phyloP scores from a whole-genome alignment of 2,797 vertebrate species.

The Ciconia nigra region DNA sequence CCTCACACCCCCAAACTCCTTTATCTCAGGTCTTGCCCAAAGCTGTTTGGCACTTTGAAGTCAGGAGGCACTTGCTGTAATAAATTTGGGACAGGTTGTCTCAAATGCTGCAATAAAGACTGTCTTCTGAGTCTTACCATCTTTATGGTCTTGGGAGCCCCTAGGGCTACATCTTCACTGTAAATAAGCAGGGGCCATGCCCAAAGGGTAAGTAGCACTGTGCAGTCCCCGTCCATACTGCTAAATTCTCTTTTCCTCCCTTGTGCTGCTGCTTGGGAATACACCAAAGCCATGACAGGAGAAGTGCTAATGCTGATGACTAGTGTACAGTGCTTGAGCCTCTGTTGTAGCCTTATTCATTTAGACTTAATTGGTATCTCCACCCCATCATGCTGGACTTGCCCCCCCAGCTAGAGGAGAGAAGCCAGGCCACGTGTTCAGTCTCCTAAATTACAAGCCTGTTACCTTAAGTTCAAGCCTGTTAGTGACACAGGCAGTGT shows the following conservation, averaged over 20 bases:
- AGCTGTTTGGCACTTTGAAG: not conserved
- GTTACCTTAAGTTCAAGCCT: not conserved
- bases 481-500: not conserved
- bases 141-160: not conserved
- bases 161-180: not conserved
- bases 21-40: not conserved
- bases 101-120: not conserved
- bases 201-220: not conserved
- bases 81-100: not conserved
- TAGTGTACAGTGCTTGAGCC: not conserved
- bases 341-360: not conserved
- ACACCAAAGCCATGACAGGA: rapidly evolving
- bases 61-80: not conserved
- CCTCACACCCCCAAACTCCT: not conserved
- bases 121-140: not conserved
- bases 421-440: not conserved
- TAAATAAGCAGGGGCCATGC: not conserved
- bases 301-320: not conserved
- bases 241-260: not conserved
- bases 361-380: not conserved
- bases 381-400: not conserved
- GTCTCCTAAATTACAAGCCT: not conserved
- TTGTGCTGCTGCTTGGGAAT: not conserved
- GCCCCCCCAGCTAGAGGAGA: not conserved
- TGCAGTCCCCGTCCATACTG: rapidly evolving